phyloP scores from a whole-genome alignment of 1,140 invertebrate species.

The Drosophila orena region DNA sequence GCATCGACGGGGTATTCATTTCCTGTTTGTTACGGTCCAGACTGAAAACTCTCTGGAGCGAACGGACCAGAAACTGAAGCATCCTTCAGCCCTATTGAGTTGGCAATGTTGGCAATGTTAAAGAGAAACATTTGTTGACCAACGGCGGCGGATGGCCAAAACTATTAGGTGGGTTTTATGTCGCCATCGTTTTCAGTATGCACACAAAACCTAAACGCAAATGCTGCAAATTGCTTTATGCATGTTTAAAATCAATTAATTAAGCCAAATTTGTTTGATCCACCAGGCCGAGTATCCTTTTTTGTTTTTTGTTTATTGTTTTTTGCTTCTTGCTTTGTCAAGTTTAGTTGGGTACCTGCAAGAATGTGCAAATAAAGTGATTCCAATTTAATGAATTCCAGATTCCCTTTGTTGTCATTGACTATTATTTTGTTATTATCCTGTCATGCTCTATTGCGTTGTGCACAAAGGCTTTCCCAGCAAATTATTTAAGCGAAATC shows the following conservation, averaged over 20 bases:
- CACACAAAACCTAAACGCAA: slow-evolving; percentile 38
- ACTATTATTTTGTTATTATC: slow-evolving; percentile 32
- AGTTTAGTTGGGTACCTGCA: slow-evolving; percentile 1
- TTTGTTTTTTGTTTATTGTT: slow-evolving; percentile 22
- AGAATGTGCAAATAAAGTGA: slow-evolving; percentile 32
- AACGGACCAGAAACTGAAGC: slow-evolving; percentile 30
- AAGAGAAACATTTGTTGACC: slow-evolving; percentile 28
- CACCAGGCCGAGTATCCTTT: slow-evolving; percentile 26
- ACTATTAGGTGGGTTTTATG: slow-evolving; percentile 20
- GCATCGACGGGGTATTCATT: slow-evolving; percentile 61
- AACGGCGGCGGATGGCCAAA: background rate
- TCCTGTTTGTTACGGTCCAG: slow-evolving; percentile 61
- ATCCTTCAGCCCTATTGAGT: slow-evolving; percentile 24
- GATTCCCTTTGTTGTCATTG: slow-evolving; percentile 36
- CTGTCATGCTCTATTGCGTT: slow-evolving; percentile 15
- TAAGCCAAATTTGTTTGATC: slow-evolving; percentile 48
- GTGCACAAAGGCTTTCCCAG: slow-evolving; percentile 29
- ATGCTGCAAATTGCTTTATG: slow-evolving; percentile 59
- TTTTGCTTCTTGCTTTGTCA: slow-evolving; percentile 18
- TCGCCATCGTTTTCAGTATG: slow-evolving; percentile 30
- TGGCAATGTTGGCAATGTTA: slow-evolving; percentile 30
- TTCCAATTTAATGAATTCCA: slow-evolving; percentile 57
- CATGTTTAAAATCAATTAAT: slow-evolving; percentile 70
- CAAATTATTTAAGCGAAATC: slow-evolving; percentile 52
- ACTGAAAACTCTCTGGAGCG: slow-evolving; percentile 29